Conservation (phyloP, 2,888 invertebrate genomes). For the Ormyrus nitidulus region DNA sequence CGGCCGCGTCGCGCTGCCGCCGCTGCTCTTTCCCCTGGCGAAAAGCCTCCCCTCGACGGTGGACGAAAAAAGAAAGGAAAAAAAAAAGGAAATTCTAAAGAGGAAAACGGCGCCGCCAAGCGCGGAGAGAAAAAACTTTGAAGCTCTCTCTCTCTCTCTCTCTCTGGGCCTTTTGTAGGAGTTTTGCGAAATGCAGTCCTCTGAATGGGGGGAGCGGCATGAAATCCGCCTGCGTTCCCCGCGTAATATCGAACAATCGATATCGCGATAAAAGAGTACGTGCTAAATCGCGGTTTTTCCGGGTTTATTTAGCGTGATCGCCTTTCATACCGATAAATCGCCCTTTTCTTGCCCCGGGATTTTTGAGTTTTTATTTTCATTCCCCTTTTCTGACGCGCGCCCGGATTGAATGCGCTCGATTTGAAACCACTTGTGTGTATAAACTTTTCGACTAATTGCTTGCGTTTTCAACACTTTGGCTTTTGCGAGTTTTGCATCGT, state of each 20-base stretch:
- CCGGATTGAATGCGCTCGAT: slow-evolving; percentile 20
- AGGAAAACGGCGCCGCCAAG: background rate
- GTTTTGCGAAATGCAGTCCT: slow-evolving; percentile 33
- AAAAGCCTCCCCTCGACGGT: too few relatives aligned
- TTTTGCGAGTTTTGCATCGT: too few relatives aligned
- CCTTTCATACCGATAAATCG: slow-evolving; percentile 31
- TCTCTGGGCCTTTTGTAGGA: slow-evolving; percentile 26
- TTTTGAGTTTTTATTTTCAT: slow-evolving; percentile 37
- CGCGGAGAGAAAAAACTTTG: slow-evolving; percentile 45
- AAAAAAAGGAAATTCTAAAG: background rate
- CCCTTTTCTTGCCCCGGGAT: slow-evolving; percentile 1
- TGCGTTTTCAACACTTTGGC: background rate
- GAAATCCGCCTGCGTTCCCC: slow-evolving; percentile 16
- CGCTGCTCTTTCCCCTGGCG: slow-evolving; percentile 20
- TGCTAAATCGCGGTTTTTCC: slow-evolving; percentile 46
- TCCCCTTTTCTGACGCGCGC: slow-evolving; percentile 24
- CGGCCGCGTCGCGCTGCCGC: slow-evolving; percentile 5
- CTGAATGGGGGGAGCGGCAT: background rate
- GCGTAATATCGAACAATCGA: slow-evolving; percentile 55
- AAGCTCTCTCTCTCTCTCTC: background rate
- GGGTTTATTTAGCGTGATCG: slow-evolving; percentile 50
- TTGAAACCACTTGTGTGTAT: slow-evolving; percentile 18
- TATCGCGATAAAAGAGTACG: slow-evolving; percentile 42
- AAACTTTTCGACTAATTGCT: slow-evolving; percentile 4
- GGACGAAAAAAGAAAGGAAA: background rate